Evolutionary conservation across 1,140 invertebrate genomes (phyloP), one percentile per base, ranked within the genome.

Genomic region (Heliconius eleuchia): DNA sequence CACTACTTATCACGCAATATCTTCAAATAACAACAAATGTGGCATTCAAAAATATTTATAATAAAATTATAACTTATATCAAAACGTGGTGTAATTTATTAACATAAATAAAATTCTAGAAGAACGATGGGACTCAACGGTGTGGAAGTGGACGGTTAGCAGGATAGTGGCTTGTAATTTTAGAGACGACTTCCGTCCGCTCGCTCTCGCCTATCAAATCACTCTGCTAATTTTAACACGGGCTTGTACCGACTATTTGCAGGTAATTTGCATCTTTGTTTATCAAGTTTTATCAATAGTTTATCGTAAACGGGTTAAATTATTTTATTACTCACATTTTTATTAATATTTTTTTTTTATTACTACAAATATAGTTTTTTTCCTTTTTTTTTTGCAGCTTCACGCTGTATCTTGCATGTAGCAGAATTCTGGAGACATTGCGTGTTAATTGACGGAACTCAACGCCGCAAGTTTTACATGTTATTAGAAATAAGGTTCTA

Each of bases 91-190:
- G 30, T 34, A 34, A 34, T 4, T 5, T 71, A 70, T 23, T 23
- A 23, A 23, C 23, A 1, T 70, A 70, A n/a, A 70, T 30, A 71
- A 71, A 27, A n/a, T 57, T 37, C 8, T n/a, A 19, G 7, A 71
- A 66, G 9, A n/a, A 30, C 57, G 2, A 13, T 30, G 75, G 42
- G 13, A 27, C 70, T 30, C 74, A 8, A 57, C 27, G 34, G 8
- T 55, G 73, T 77, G 79, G 73, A 75, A 79, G 78, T 79, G 73
- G 30, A 75, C 66, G 73, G 78, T 60, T 76, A 76, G 74, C 50
- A 73, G 73, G 42, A 42, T 27, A 71, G 34, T 37, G 34, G 34
- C 78, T 71, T 76, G 74, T 82, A 76, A 79, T 82, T 79, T 82
- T 77, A 80, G 70, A 71, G 73, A 66, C 66, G 66, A 52, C 74